Evolutionary conservation across 2,888 invertebrate genomes (phyloP).

Genomic region (Chaitophorus viminalis): DNA sequence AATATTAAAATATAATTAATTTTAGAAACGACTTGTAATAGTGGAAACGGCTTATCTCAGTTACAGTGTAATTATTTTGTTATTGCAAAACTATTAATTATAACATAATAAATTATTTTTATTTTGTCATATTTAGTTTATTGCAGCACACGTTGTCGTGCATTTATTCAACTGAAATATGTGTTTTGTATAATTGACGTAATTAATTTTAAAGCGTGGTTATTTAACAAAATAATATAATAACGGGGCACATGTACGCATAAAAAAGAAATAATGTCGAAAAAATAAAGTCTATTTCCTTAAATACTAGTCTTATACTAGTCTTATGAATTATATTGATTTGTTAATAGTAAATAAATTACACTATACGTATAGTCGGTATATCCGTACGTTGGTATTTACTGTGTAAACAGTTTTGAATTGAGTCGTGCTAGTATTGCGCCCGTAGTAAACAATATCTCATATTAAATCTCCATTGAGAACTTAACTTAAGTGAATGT

Average conservation of each 20-base stretch:
- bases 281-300: background rate
- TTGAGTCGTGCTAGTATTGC: constrained; percentile 42
- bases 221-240: background rate
- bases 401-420: constrained; percentile 40
- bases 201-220: background rate
- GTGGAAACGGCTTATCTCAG: constrained; percentile 8
- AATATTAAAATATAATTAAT: constrained; percentile 23
- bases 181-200: background rate
- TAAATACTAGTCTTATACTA: too few relatives aligned
- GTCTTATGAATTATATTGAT: background rate
- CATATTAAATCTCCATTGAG: constrained; percentile 47
- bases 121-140: background rate
- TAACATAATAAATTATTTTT: constrained; percentile 7
- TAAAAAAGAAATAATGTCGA: background rate
- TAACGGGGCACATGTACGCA: background rate
- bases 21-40: constrained; percentile 6
- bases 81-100: constrained; percentile 27
- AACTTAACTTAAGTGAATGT: constrained; percentile 34
- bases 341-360: constrained; percentile 20
- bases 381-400: background rate
- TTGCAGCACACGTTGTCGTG: background rate
- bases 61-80: constrained; percentile 28
- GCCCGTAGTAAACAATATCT: constrained; percentile 34
- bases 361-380: background rate
- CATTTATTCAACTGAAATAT: constrained; percentile 17